Evolutionary conservation across 2,113 vertebrate species (phyloP).

Genomic region (Syngnathus scovelli): DNA sequence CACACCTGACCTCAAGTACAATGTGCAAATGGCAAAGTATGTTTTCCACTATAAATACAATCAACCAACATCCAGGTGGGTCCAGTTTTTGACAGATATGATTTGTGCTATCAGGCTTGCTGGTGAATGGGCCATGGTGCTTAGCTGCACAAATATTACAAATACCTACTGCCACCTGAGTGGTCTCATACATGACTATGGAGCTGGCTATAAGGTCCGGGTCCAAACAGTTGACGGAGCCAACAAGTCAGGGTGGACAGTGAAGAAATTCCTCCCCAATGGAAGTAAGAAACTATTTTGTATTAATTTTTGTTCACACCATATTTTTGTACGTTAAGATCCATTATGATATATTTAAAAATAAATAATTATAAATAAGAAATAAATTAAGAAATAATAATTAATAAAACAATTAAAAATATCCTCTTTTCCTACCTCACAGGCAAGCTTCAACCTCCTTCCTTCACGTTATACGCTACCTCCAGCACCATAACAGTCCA

Average conservation of each 20-base stretch:
- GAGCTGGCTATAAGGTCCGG: conserved; percentile 11
- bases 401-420: too few species aligned
- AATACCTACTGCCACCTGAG: conserved; percentile 39
- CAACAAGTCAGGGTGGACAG: neutral
- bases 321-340: neutral
- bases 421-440: neutral
- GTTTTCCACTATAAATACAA: conserved; percentile 14
- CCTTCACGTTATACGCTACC: conserved; percentile 54
- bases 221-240: conserved; percentile 42
- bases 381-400: too few species aligned
- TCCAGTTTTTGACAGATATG: conserved; percentile 1
- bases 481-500: conserved; percentile 46
- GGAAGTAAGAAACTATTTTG: conserved; percentile 38
- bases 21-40: conserved; percentile 59
- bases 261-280: conserved; percentile 1
- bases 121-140: conserved; percentile 14
- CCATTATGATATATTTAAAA: neutral
- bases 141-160: conserved; percentile 31
- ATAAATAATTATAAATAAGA: too few species aligned
- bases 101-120: conserved; percentile 10
- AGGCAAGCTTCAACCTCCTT: conserved; percentile 59
- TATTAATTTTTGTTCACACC: neutral
- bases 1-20: conserved; percentile 35
- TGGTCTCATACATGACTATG: conserved; percentile 17
- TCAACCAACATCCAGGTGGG: neutral